phyloP scores from a whole-genome alignment of 2,797 vertebrate genomes.

The Glossophaga mutica region DNA sequence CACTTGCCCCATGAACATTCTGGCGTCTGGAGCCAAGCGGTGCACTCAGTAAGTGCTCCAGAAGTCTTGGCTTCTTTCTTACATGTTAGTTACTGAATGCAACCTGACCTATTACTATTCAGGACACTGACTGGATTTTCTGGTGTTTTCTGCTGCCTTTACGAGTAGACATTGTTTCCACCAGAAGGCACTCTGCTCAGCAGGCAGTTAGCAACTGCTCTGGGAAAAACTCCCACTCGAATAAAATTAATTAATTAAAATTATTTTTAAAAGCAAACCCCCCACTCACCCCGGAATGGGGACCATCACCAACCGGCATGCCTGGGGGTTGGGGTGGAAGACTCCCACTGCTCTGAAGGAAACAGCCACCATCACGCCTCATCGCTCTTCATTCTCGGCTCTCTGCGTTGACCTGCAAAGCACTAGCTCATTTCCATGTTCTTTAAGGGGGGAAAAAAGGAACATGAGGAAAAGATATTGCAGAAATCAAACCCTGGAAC shows the following conservation, averaged over 20 bases:
- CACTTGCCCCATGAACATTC: not conserved
- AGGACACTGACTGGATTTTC: not conserved
- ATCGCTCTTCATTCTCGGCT: not conserved
- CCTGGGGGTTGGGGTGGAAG: not conserved
- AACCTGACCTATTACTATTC: not conserved
- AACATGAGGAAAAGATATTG: not conserved
- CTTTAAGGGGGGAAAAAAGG: not conserved
- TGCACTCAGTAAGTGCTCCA: not conserved
- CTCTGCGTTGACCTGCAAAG: not conserved
- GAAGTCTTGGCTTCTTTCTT: not conserved
- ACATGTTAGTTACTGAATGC: not conserved
- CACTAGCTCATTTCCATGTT: not conserved
- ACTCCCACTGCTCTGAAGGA: not conserved
- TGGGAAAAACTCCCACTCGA: not conserved
- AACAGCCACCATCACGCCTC: not conserved
- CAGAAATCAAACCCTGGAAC: not conserved
- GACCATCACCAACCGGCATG: not conserved
- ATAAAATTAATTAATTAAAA: too few relatives aligned
- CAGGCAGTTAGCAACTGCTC: not conserved
- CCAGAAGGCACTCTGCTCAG: not conserved
- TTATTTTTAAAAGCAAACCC: not conserved
- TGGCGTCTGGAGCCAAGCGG: not conserved
- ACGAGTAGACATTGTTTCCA: not conserved
- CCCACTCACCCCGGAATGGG: not conserved
- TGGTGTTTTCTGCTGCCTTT: not conserved